Base-by-base conservation (phyloP, 2,888 invertebrate species). In the Magallana nippona region DNA sequence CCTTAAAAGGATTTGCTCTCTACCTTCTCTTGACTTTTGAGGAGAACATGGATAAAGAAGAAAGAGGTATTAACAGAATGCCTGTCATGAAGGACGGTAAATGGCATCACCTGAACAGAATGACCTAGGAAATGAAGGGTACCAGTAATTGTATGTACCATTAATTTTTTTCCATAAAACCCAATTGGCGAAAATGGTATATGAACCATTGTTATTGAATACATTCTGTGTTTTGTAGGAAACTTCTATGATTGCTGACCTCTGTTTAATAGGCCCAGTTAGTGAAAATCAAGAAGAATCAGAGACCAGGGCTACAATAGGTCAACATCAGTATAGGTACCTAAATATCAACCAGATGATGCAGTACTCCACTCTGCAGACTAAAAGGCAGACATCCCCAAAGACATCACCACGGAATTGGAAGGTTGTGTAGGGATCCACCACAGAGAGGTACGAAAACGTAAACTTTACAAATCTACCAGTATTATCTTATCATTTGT, bases 61-160 rank as follows among this genome's bases (percentile, higher is more conserved):
- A n/a, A n/a, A n/a, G 88, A 10, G 90, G 90, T 0, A 86, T 87
- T 1, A 87, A 87, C 32, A 88, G 85, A 44, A 86, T 92, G 83
- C 87, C 89, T 80, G 89, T 87, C 27, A 95, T 98, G 86, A 97
- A 98, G 93, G 99, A 99, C 93, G 99, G 99, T 8, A 97, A 98
- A 94, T 99, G 99, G 99, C 99, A 99, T 95, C 96, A 98, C 85
- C 95, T 99, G 85, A 99, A 99, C 93, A 96, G 99, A 89, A 98
- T 98, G 94, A 86, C 27, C 1, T 27, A 27, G 92, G 17, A 89
- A 88, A 57, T 92, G 92, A 87, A 92, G 90, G 91, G 93, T 93
- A 78, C 81, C 27, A 27, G 89, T 79, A 10, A 44, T 78, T 15
- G 1, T 55, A 55, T 11, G n/a, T 15, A 15, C 17, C n/a, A n/a